These are phyloP conservation scores for Cheilinus undulatus DNA, from an alignment of 2,113 vertebrate species.

Conservation along the genomic window DNA sequence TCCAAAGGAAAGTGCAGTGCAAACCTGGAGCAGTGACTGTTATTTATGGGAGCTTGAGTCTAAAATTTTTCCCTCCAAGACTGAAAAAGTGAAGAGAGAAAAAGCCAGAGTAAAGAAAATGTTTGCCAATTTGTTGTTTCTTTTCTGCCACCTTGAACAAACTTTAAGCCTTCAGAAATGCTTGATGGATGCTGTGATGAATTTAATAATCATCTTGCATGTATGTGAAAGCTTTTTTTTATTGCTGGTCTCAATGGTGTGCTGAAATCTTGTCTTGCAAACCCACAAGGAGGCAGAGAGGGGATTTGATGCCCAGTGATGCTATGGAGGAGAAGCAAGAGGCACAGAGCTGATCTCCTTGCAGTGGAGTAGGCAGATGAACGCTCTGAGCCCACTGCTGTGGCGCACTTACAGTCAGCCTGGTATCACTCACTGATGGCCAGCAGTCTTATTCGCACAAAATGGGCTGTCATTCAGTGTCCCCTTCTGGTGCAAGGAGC, in stretches of 20 bases:
- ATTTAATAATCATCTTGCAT: not conserved
- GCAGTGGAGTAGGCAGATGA: constrained; percentile 34
- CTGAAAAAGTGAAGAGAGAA: not conserved
- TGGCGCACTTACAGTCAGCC: constrained; percentile 55
- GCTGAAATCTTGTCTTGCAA: not conserved
- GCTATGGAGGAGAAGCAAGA: constrained; percentile 2
- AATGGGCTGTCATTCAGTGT: constrained; percentile 56
- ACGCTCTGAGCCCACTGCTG: constrained; percentile 28
- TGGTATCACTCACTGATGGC: constrained; percentile 35
- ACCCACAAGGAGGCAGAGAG: not conserved
- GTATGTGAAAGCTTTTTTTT: not conserved
- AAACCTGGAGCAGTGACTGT: no score
- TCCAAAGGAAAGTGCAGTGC: no score
- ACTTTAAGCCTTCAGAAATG: not conserved
- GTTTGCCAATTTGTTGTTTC: not conserved
- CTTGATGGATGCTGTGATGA: no score
- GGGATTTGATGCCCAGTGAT: constrained; percentile 17
- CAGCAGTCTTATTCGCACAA: constrained; percentile 45
- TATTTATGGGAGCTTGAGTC: no score
- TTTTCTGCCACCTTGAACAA: not conserved
- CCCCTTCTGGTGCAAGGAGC: constrained; percentile 52
- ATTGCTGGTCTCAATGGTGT: not conserved
- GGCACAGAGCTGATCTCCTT: constrained; percentile 9
- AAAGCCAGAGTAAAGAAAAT: not conserved
- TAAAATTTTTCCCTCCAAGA: no score